Percentiles rank a stretch among this genome's conserved stretches.
phyloP scores from a whole-genome alignment of 2,888 invertebrate genomes.

The Escarpia spicata region DNA sequence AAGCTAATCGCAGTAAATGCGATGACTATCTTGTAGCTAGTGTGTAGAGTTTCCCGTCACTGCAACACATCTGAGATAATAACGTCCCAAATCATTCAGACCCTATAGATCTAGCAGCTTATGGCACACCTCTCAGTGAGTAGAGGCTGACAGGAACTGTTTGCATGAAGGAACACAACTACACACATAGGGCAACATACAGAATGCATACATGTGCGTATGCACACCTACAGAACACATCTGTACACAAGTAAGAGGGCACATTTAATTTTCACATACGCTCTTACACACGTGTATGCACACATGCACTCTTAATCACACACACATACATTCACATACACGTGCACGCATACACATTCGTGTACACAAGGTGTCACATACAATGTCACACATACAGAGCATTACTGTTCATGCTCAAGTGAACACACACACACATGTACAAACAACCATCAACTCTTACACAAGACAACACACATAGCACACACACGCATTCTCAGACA shows the following conservation, averaged over 20 bases:
- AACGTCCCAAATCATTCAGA: neutral
- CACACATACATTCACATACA: neutral
- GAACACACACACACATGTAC: neutral
- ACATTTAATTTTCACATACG: neutral
- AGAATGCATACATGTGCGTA: neutral
- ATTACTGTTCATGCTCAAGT: neutral
- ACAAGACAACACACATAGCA: neutral
- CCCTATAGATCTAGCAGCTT: neutral
- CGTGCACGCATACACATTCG: neutral
- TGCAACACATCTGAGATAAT: neutral
- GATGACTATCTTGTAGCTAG: neutral
- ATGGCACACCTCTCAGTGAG: too few species aligned
- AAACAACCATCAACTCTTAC: neutral
- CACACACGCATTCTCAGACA: neutral
- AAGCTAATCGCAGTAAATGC: neutral
- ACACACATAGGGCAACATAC: neutral
- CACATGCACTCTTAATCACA: neutral
- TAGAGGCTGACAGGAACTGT: too few species aligned
- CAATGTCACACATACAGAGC: neutral
- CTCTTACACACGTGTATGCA: neutral
- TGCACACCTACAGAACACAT: neutral
- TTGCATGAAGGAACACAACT: neutral
- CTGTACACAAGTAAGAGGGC: neutral
- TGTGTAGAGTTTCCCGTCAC: neutral
- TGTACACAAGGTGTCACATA: neutral